Evolutionary conservation across 2,113 vertebrate genomes (phyloP).

Genomic region (Microcebus ravelobensis): DNA sequence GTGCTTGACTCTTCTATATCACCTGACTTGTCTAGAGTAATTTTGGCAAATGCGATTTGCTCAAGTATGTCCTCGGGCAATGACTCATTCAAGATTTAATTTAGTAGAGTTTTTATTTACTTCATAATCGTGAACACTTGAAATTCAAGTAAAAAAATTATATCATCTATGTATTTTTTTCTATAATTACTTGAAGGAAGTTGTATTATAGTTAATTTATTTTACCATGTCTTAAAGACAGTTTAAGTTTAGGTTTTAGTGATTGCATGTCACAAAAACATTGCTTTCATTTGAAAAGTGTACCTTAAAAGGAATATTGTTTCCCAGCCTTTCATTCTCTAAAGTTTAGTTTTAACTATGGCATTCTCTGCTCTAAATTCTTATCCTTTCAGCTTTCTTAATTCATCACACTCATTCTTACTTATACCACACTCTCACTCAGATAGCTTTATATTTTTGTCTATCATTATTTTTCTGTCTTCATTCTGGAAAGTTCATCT

Average conservation of each 20-base stretch:
- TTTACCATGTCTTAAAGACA: neutral
- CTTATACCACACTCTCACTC: neutral
- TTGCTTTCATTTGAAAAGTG: neutral
- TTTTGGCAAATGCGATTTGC: neutral
- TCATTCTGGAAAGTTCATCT: neutral
- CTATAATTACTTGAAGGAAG: neutral
- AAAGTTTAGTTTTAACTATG: neutral
- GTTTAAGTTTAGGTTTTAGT: neutral
- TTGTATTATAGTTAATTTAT: neutral
- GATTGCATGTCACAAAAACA: neutral
- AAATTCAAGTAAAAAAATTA: slow-evolving; percentile 13
- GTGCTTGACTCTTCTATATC: neutral
- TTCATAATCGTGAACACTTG: neutral
- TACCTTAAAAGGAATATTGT: neutral
- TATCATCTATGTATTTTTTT: neutral
- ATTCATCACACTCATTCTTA: neutral
- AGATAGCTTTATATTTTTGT: neutral
- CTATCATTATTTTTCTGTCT: neutral
- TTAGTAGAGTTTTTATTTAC: slow-evolving; percentile 13
- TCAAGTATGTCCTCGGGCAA: neutral
- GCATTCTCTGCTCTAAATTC: neutral
- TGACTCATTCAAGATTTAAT: neutral
- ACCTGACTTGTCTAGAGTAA: neutral
- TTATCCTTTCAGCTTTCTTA: neutral
- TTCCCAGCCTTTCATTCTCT: neutral